phyloP scores from a whole-genome alignment of 92 coral and sea anemone species.

The Parazoanthus swiftii region DNA sequence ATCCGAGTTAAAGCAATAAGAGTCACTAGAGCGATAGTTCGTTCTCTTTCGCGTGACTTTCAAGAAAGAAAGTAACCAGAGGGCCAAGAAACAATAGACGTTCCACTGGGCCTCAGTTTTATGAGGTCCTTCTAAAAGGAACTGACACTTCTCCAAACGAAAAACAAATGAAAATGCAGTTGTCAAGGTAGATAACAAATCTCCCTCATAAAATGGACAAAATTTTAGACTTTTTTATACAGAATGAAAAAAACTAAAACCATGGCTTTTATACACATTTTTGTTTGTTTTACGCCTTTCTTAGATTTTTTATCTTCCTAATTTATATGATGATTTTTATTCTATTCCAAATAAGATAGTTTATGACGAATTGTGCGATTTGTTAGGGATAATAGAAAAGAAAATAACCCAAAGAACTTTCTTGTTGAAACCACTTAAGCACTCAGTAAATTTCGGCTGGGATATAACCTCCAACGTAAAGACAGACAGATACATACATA shows the following conservation, averaged over 20 bases:
- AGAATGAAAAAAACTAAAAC: no score
- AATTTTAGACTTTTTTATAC: no score
- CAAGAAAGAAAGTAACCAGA: not conserved
- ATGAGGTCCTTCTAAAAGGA: not conserved
- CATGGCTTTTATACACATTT: not conserved
- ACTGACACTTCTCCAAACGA: not conserved
- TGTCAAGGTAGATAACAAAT: not conserved
- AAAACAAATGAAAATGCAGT: not conserved
- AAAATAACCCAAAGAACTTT: not conserved
- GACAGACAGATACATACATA: not conserved
- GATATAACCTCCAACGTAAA: not conserved
- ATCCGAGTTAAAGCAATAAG: not conserved
- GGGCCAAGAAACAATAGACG: not conserved
- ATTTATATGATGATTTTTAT: not conserved
- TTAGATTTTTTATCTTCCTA: not conserved
- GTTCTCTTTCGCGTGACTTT: not conserved
- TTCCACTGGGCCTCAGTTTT: constrained; percentile 14
- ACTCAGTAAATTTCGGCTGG: not conserved
- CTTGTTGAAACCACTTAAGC: not conserved
- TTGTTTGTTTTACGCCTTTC: not conserved
- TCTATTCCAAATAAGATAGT: not conserved
- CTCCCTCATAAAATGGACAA: not conserved
- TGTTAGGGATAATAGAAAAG: not conserved
- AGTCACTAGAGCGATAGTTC: not conserved
- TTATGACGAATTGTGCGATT: not conserved